phyloP scores from a whole-genome alignment of 2,888 invertebrate genomes.

The Agonopterix heracliana region DNA sequence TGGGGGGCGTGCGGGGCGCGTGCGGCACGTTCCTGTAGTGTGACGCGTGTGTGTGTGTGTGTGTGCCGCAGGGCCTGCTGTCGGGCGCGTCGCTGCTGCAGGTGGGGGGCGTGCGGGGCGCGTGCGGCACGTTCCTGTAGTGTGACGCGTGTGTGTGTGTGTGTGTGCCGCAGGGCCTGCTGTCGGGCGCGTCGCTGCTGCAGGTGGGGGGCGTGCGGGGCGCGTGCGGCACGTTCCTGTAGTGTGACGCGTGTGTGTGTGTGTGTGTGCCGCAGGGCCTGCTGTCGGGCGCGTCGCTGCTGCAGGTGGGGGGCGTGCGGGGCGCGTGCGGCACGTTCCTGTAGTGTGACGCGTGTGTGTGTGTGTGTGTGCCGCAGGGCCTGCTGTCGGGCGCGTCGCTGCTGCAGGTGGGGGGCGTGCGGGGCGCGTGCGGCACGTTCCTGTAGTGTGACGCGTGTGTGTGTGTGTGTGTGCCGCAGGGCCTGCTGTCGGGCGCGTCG shows the following conservation, averaged over 20 bases:
- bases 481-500: constrained; percentile 68
- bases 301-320: constrained; percentile 96
- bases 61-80: constrained; percentile 79
- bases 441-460: constrained; percentile 91
- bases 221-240: constrained; percentile 94
- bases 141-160: constrained; percentile 81
- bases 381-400: constrained; percentile 63
- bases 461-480: constrained; percentile 93
- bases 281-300: constrained; percentile 96
- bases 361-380: constrained; percentile 92
- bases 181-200: constrained; percentile 90
- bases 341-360: constrained; percentile 92
- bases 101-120: constrained; percentile 84
- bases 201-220: constrained; percentile 84
- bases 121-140: constrained; percentile 91
- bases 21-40: constrained; percentile 89
- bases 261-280: constrained; percentile 94
- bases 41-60: too few species aligned
- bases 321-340: constrained; percentile 86
- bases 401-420: constrained; percentile 90
- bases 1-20: constrained; percentile 85
- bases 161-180: constrained; percentile 91
- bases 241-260: constrained; percentile 81
- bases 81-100: constrained; percentile 90
- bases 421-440: constrained; percentile 86